phyloP scores from a whole-genome alignment of 2,113 vertebrate species.

The Perca schrenkii region DNA sequence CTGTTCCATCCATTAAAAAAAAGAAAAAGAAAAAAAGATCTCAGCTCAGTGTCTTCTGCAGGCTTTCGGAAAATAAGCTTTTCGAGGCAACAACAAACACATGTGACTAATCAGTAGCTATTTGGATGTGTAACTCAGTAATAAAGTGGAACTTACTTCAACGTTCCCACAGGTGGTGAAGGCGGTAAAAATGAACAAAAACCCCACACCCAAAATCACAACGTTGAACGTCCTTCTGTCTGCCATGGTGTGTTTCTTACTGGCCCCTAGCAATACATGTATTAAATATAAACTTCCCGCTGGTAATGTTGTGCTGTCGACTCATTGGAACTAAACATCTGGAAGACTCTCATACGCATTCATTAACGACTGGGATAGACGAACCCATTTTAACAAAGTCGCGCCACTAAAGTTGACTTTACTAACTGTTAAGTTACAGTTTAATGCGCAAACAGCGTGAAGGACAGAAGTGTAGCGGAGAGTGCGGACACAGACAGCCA shows the following conservation, averaged over 20 bases:
- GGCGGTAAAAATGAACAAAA: slow-evolving; percentile 86
- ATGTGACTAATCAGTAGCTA: too few species aligned
- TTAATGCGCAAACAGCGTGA: slow-evolving; percentile 11
- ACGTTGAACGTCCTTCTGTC: slow-evolving; percentile 85
- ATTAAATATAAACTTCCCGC: not conserved
- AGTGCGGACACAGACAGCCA: not conserved
- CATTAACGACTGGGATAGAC: not conserved
- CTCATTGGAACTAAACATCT: not conserved
- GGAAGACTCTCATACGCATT: not conserved
- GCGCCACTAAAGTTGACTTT: slow-evolving; percentile 19
- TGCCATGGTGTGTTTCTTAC: slow-evolving; percentile 71
- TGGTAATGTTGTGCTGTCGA: not conserved
- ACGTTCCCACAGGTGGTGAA: slow-evolving; percentile 87
- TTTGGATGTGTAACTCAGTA: not conserved
- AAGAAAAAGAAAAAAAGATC: not conserved
- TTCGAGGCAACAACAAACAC: not conserved
- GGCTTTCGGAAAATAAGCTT: not conserved
- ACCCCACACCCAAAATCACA: slow-evolving; percentile 84
- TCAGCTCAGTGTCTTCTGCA: not conserved
- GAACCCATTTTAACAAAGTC: slow-evolving; percentile 16
- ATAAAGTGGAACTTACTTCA: slow-evolving; percentile 76
- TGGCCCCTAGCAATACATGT: slow-evolving; percentile 7
- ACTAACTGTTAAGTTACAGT: slow-evolving; percentile 28
- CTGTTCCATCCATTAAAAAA: not conserved
- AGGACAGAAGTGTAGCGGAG: not conserved